Conservation (phyloP, 2,888 invertebrate species). For the Lithophane leautieri region DNA sequence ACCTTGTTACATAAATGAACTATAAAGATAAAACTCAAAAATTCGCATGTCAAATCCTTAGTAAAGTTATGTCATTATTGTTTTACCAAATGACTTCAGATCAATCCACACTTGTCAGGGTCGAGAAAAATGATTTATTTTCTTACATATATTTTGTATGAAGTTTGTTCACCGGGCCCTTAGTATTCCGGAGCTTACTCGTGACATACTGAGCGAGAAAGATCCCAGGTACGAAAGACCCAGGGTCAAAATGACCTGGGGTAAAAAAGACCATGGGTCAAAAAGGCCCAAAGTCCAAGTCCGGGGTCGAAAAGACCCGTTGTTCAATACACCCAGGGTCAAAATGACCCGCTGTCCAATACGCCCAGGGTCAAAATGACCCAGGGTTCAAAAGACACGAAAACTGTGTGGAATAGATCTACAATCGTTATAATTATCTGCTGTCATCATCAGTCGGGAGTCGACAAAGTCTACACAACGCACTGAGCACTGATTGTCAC, state of each 20-base stretch:
- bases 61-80: not conserved
- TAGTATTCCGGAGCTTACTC: not conserved
- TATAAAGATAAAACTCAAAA: slow-evolving; percentile 1
- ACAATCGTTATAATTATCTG: slow-evolving; percentile 3
- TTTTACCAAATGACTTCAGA: not conserved
- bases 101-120: not conserved
- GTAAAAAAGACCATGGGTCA: not conserved
- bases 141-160: not conserved
- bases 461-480: slow-evolving; percentile 43
- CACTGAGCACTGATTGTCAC: slow-evolving; percentile 42
- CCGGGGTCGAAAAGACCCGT: not conserved
- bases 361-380: not conserved
- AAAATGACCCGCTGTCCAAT: not conserved
- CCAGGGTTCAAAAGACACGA: not conserved
- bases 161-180: not conserved
- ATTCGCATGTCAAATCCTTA: slow-evolving; percentile 43
- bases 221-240: not conserved
- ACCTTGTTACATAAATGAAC: not conserved
- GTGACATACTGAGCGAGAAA: not conserved
- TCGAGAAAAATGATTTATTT: not conserved
- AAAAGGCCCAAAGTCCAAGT: too few relatives aligned
- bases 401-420: slow-evolving; percentile 13
- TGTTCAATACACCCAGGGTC: not conserved
- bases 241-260: not conserved
- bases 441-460: slow-evolving; percentile 20